Evolutionary conservation across 2,888 invertebrate genomes (phyloP).

Genomic region (Tachina fera): DNA sequence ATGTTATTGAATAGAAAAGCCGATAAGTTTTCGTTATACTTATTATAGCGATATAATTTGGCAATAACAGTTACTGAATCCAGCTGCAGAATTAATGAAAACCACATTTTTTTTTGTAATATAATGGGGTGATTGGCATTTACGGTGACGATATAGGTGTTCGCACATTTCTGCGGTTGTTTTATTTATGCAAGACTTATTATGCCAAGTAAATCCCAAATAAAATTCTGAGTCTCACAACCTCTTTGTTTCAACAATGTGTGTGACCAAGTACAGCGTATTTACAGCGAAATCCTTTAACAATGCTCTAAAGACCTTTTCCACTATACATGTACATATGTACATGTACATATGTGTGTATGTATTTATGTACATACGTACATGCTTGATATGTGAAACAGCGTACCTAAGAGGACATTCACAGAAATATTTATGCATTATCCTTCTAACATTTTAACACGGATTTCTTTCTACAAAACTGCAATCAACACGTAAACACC

Average conservation of each 20-base stretch:
- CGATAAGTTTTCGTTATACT: too few relatives aligned
- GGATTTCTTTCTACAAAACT: conserved; percentile 27
- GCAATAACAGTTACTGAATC: too few relatives aligned
- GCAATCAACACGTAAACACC: conserved; percentile 56
- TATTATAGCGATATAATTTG: too few relatives aligned
- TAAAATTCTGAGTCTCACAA: conserved; percentile 31
- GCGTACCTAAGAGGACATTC: background rate
- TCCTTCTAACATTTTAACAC: conserved; percentile 42
- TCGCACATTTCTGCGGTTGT: background rate
- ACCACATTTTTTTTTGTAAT: too few relatives aligned
- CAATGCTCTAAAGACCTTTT: conserved; percentile 24
- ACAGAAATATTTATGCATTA: conserved; percentile 17
- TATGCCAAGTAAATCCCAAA: conserved; percentile 21
- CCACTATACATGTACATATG: background rate
- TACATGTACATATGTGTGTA: background rate
- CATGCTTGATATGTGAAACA: background rate
- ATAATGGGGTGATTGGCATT: background rate
- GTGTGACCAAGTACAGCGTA: conserved; percentile 31
- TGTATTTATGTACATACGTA: background rate
- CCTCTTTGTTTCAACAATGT: conserved; percentile 15
- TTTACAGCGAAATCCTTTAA: conserved; percentile 35
- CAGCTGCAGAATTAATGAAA: too few relatives aligned
- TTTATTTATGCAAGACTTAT: conserved; percentile 6
- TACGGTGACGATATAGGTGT: conserved; percentile 3
- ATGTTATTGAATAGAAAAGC: too few relatives aligned